These are phyloP conservation scores for Empis stercorea DNA, from an alignment of 2,888 invertebrate species.

Conservation along the genomic window DNA sequence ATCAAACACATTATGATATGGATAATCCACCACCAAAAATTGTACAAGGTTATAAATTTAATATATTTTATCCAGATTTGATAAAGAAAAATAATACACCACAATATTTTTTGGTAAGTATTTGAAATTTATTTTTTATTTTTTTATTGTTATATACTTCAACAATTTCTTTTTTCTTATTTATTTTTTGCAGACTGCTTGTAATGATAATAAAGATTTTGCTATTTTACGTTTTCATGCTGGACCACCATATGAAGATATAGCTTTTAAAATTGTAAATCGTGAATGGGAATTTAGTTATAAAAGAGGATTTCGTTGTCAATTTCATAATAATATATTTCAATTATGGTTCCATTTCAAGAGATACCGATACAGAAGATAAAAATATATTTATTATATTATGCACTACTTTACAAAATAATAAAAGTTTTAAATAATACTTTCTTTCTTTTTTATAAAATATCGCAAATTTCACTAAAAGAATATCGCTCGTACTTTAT, in stretches of 20 bases:
- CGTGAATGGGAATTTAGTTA: conserved; percentile 99
- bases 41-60: conserved; percentile 99
- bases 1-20: conserved; percentile 99
- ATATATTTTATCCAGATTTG: conserved; percentile 98
- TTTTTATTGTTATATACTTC: background rate
- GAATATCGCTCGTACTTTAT: no score
- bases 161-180: conserved; percentile 1
- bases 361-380: conserved; percentile 86
- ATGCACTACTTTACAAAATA: no score
- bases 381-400: conserved; percentile 14
- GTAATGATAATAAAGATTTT: conserved; percentile 87
- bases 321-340: conserved; percentile 99
- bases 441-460: no score
- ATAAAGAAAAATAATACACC: conserved; percentile 89
- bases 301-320: conserved; percentile 94
- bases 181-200: conserved; percentile 58
- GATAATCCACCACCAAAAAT: conserved; percentile 99
- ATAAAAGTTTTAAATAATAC: no score
- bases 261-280: conserved; percentile 97
- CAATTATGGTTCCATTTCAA: conserved; percentile 99
- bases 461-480: no score
- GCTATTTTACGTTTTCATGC: conserved; percentile 88
- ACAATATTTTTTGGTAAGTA: conserved; percentile 72
- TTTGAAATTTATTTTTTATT: background rate
- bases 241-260: conserved; percentile 99